Base-by-base conservation (phyloP, 1,140 invertebrate species). In the Calycopis cecrops region DNA sequence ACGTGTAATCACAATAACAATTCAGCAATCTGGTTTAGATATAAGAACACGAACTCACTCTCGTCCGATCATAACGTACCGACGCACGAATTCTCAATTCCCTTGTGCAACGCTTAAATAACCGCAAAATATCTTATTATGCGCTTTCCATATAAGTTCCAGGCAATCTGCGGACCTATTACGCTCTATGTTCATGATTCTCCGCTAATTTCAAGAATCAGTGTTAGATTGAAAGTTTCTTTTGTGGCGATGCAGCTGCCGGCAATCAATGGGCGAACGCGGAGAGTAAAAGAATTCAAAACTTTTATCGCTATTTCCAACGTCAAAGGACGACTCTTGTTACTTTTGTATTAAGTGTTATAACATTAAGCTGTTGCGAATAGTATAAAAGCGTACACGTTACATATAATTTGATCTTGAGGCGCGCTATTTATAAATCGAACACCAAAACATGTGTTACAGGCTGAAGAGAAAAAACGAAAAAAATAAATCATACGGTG, bases 81-180 rank as follows among this genome's bases (percentile, higher is more conserved):
- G 57, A 76, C 71, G 77, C 80, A 84, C 80, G 77, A 85, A 79
- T 74, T 81, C 77, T 72, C 75, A 76, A 84, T 84, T 83, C 73
- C 63, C 79, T 82, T 84, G 73, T 72, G 77, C 77, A 83, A 81
- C 68, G 68, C 69, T 79, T 86, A 82, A 84, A 85, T 76, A 86
- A 85, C 80, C 79, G 79, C 83, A 87, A 87, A 86, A 87, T 83
- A 75, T 73, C 76, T 81, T 81, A 80, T 83, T 80, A 84, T 81
- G 70, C 73, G 70, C 79, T 80, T 80, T 81, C 76, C 80, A 80
- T 86, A 84, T 84, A 83, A 73, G 79, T 76, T 79, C 72, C 69
- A 67, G 62, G 72, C 75, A 82, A 83, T 83, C 77, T 77, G 67
- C 62, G 57, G 62, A 60, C 59, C 78, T 67, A 83, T 85, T 85